Evolutionary conservation across 1,140 invertebrate genomes (phyloP).

Genomic region (Agrilus planipennis): DNA sequence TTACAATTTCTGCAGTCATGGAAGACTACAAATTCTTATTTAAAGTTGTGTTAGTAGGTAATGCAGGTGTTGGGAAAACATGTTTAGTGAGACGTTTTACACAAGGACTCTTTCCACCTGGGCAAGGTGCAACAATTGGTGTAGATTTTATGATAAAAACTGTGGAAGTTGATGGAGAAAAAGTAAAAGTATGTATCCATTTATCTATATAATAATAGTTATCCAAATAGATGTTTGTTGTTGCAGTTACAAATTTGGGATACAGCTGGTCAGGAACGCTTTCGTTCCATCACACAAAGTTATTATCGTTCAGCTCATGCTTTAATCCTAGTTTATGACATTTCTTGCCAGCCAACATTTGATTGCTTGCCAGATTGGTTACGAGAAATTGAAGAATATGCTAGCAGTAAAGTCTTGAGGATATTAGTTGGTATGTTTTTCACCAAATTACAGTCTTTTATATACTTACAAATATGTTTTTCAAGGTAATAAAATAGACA

Average conservation of each 20-base stretch:
- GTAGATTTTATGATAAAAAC: conserved; percentile 99
- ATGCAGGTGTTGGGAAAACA: conserved; percentile 91
- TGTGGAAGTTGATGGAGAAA: conserved; percentile 94
- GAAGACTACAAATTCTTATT: conserved; percentile 98
- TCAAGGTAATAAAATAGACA: conserved; percentile 89
- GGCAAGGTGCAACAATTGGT: conserved; percentile 97
- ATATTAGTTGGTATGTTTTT: conserved; percentile 81
- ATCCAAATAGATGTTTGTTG: neutral
- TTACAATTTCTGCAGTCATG: conserved; percentile 47
- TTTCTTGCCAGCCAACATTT: conserved; percentile 93
- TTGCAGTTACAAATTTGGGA: conserved; percentile 95
- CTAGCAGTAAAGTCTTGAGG: conserved; percentile 84
- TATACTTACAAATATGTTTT: conserved; percentile 13
- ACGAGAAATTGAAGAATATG: conserved; percentile 92
- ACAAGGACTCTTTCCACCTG: conserved; percentile 87
- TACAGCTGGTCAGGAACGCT: conserved; percentile 93
- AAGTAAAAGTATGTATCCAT: conserved; percentile 73
- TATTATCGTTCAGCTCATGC: conserved; percentile 97
- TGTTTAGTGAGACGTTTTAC: conserved; percentile 85
- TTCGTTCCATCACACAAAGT: conserved; percentile 94
- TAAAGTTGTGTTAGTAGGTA: conserved; percentile 92
- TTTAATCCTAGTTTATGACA: conserved; percentile 94
- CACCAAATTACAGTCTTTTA: too few relatives aligned
- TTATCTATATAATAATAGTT: neutral
- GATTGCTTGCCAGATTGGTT: conserved; percentile 93